Conservation (phyloP, 2,113 vertebrate genomes). For the Cettia cetti region DNA sequence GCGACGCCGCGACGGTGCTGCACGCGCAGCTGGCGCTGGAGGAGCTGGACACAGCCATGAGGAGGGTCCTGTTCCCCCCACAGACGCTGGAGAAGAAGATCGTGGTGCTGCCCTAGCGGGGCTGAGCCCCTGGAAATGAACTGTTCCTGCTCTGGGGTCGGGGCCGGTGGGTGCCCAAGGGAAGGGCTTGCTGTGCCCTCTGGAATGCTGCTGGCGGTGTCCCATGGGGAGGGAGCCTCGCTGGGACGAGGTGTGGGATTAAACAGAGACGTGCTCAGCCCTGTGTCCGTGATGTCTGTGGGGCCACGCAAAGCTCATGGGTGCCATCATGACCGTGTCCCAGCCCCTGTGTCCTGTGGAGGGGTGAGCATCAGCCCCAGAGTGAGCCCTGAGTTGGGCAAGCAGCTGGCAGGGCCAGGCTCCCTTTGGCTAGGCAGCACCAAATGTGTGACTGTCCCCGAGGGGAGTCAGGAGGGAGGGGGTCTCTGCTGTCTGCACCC, state of each 20-base stretch:
- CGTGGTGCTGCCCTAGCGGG: conserved; percentile 78
- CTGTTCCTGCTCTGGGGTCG: rapidly evolving
- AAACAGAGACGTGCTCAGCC: not conserved
- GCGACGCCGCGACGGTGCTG: conserved; percentile 75
- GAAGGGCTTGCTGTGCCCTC: not conserved
- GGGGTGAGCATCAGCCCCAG: not conserved
- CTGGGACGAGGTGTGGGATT: not conserved
- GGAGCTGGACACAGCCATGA: conserved; percentile 83
- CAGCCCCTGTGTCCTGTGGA: not conserved
- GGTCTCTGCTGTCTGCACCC: not conserved
- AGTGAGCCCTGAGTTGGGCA: too few species aligned
- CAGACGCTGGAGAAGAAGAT: conserved; percentile 93
- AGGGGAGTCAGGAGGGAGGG: not conserved
- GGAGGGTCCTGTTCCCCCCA: conserved; percentile 81
- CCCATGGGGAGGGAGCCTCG: rapidly evolving
- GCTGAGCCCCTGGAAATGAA: not conserved
- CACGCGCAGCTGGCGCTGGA: conserved; percentile 91
- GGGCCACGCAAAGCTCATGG: rapidly evolving
- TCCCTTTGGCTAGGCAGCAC: not conserved
- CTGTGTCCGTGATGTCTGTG: not conserved
- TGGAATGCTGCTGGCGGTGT: rapidly evolving
- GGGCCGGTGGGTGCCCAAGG: rapidly evolving
- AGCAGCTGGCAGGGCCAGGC: not conserved
- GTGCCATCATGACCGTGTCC: rapidly evolving
- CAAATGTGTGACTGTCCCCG: not conserved